phyloP scores from a whole-genome alignment of 2,113 vertebrate genomes.

The Lynx canadensis region DNA sequence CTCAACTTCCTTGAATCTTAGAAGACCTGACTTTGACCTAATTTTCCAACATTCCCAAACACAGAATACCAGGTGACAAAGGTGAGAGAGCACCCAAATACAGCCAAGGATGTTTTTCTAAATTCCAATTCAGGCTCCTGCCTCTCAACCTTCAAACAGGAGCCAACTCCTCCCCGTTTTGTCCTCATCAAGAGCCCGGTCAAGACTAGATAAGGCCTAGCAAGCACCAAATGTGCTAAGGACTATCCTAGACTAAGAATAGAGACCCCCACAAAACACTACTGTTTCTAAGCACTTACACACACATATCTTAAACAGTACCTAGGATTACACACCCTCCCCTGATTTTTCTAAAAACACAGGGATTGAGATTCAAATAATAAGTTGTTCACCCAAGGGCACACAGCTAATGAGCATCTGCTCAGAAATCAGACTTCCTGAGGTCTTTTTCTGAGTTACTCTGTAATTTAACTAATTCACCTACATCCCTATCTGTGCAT shows the following conservation, averaged over 20 bases:
- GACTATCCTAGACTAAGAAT: background rate
- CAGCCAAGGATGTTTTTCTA: background rate
- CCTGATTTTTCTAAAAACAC: background rate
- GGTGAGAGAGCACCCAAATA: background rate
- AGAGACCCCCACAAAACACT: background rate
- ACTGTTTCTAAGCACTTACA: background rate
- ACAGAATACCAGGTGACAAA: background rate
- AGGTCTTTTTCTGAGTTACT: conserved; percentile 3
- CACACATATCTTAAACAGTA: background rate
- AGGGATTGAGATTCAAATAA: background rate
- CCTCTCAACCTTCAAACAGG: background rate
- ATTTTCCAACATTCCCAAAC: background rate
- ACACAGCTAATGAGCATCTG: background rate
- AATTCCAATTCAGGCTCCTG: background rate
- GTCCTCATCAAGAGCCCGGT: background rate
- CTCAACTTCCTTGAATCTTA: background rate
- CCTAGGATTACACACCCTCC: background rate
- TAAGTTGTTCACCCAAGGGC: background rate
- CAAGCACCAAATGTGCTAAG: background rate
- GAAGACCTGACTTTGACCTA: background rate
- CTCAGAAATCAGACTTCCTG: background rate
- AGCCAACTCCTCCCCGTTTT: background rate
- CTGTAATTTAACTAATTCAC: background rate
- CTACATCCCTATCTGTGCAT: background rate
- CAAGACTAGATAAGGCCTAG: background rate